Evolutionary conservation across 1,140 invertebrate genomes (phyloP).

Genomic region (Lordiphosa collinella): DNA sequence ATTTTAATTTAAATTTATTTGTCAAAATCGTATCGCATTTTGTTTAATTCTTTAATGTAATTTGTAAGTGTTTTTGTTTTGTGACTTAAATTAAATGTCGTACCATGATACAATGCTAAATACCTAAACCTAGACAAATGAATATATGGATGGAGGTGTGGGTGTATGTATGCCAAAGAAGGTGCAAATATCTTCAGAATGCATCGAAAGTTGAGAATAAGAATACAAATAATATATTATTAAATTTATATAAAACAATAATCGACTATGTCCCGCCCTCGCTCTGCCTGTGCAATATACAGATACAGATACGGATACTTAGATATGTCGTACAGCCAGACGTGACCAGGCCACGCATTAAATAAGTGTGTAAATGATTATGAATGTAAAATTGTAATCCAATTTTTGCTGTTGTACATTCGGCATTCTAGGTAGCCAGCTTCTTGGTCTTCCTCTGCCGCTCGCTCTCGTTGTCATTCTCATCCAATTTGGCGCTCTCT

Average conservation of each 20-base stretch:
- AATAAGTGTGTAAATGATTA: constrained; percentile 39
- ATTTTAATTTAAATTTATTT: constrained; percentile 35
- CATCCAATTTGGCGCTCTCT: constrained; percentile 73
- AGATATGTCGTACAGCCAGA: constrained; percentile 38
- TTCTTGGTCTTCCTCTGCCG: constrained; percentile 66
- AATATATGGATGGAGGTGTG: constrained; percentile 39
- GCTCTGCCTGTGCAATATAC: constrained; percentile 41
- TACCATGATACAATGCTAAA: constrained; percentile 60
- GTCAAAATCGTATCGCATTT: constrained; percentile 18
- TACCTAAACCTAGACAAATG: constrained; percentile 75
- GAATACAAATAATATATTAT: constrained; percentile 50
- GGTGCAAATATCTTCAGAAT: too few relatives aligned
- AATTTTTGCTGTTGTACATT: constrained; percentile 13
- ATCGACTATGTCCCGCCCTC: constrained; percentile 67
- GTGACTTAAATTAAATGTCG: constrained; percentile 42
- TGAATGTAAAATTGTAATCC: constrained; percentile 33
- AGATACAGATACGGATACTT: constrained; percentile 34
- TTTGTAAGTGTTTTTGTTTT: constrained; percentile 17
- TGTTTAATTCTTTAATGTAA: constrained; percentile 34
- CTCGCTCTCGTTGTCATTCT: constrained; percentile 70
- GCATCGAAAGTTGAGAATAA: constrained; percentile 10
- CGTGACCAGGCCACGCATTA: constrained; percentile 40
- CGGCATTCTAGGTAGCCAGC: constrained; percentile 28
- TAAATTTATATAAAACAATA: constrained; percentile 48
- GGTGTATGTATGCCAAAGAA: neutral